Base-by-base conservation (phyloP, 2,113 vertebrate genomes). In the Oryctolagus cuniculus region DNA sequence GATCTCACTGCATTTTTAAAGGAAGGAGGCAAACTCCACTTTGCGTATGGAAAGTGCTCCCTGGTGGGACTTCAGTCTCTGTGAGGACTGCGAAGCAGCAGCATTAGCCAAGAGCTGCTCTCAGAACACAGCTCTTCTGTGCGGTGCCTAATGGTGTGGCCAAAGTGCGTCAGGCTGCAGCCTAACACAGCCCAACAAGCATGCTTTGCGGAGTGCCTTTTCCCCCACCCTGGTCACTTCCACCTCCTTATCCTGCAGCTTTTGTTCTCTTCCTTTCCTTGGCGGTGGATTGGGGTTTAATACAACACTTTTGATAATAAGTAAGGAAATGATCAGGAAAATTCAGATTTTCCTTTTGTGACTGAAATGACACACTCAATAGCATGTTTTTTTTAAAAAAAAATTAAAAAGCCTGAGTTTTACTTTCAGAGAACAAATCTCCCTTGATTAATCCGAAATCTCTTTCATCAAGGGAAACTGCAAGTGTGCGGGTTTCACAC, bases 401-500 rank as follows among this genome's bases (percentile, higher is more conserved):
- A n/a, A n/a, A n/a, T 38, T 5, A 49, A 69, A 21, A 85, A 73
- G 79, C 55, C 84, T 86, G n/a, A 86, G 36, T 94, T 94, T 85
- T 58, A 77, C 44, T 92, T 89, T 87, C 44, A 75, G 64, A 49
- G 6, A 89, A 73, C n/a, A 88, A 86, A 94, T 63, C 51, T 96
- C 66, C 66, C 87, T 84, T 91, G 79, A 97, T 95, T 89, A 84
- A 93, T 80, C 34, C 64, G 75, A 91, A 77, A 55, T 72, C 73
- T 38, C 53, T 93, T 95, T 96, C 67, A 95, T 92, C 85, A 82
- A 73, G 87, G 81, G 63, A 87, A 85, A 95, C 74, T 80, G 70
- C 12, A 77, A 51, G 9, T 67, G 36, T 66, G 34, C 51, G 64
- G 36, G 53, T 81, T 58, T 93, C 87, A n/a, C 49, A 74, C 36